Conservation (phyloP, 1,140 invertebrate genomes). For the Rhynchophorus ferrugineus region DNA sequence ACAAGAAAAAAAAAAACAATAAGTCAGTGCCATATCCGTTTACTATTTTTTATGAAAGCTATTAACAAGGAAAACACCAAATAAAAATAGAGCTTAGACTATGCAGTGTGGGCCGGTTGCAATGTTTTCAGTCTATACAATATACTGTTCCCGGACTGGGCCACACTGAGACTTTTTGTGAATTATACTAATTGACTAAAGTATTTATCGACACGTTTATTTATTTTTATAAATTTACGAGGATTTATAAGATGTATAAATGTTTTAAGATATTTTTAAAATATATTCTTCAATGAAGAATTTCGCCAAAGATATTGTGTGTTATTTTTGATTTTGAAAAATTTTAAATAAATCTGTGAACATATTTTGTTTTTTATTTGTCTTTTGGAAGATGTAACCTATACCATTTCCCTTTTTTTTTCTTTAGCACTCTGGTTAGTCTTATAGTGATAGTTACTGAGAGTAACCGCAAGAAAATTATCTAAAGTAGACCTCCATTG, state of each 20-base stretch:
- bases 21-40: not conserved
- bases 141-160: not conserved
- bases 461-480: no score
- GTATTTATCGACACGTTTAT: not conserved
- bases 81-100: not conserved
- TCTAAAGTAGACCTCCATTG: no score
- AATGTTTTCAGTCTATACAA: not conserved
- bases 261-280: conserved; percentile 6
- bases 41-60: not conserved
- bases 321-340: conserved; percentile 16
- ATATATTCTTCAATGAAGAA: conserved; percentile 8
- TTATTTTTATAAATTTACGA: conserved; percentile 9
- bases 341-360: conserved; percentile 14
- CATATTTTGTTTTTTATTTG: not conserved
- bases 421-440: no score
- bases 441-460: no score
- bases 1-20: not conserved
- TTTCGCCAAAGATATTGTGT: conserved; percentile 20
- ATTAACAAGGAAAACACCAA: not conserved
- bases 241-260: conserved; percentile 1
- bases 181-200: not conserved
- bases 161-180: not conserved
- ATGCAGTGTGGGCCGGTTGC: not conserved
- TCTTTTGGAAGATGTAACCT: not conserved
- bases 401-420: no score